Conservation (phyloP, 2,888 invertebrate genomes). For the Hermaeophaga mercurialis region DNA sequence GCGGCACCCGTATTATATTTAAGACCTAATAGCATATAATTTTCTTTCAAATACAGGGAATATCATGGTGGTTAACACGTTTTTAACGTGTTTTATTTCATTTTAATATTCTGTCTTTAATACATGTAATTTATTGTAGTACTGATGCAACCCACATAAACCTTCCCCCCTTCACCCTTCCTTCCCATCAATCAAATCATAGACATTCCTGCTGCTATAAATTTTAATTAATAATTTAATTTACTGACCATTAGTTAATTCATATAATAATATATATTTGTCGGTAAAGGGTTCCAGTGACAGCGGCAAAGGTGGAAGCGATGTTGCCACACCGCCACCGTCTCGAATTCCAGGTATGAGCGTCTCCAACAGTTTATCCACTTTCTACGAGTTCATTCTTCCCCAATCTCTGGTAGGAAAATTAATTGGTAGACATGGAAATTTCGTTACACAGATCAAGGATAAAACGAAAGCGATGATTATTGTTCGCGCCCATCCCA, state of each 20-base stretch:
- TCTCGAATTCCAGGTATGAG: constrained; percentile 59
- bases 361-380: constrained; percentile 51
- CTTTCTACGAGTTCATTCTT: constrained; percentile 75
- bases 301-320: constrained; percentile 81
- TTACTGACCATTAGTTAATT: constrained; percentile 2
- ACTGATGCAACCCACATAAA: no score
- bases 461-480: constrained; percentile 79
- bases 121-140: no score
- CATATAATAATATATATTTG: constrained; percentile 40
- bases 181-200: no score
- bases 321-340: constrained; percentile 72
- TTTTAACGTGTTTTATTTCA: no score
- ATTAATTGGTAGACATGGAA: constrained; percentile 84
- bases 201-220: no score
- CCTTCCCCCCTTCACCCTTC: no score
- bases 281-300: constrained; percentile 80
- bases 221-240: neutral
- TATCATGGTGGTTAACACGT: no score
- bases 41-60: no score
- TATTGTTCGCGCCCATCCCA: constrained; percentile 77
- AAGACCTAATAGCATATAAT: no score
- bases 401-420: constrained; percentile 80
- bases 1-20: no score
- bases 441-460: constrained; percentile 81
- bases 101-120: no score